phyloP scores from a whole-genome alignment of 1,140 invertebrate genomes.

The Meloidogyne floridensis region DNA sequence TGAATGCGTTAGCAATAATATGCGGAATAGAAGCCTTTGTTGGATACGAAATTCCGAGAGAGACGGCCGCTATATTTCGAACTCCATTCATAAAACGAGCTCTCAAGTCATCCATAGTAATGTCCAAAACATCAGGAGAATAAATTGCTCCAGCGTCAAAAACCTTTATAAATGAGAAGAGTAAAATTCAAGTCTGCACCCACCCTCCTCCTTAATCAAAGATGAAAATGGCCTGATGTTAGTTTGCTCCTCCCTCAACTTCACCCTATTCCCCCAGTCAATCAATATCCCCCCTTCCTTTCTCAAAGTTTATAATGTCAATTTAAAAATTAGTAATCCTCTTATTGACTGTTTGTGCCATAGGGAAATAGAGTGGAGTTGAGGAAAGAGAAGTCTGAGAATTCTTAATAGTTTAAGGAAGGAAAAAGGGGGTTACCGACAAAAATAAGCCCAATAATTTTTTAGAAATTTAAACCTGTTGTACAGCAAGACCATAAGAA shows the following conservation, averaged over 20 bases:
- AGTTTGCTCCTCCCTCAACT: no score
- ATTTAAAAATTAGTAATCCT: no score
- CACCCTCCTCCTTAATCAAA: no score
- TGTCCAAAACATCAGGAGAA: constrained; percentile 92
- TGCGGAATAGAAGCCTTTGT: constrained; percentile 94
- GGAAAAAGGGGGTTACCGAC: no score
- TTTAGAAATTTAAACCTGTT: constrained; percentile 58
- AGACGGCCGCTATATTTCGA: constrained; percentile 88
- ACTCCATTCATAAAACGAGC: constrained; percentile 84
- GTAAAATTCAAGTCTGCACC: background rate
- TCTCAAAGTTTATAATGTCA: no score
- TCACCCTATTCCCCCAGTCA: no score
- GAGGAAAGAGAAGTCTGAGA: no score
- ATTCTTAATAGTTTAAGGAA: no score
- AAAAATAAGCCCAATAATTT: background rate
- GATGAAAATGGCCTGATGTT: no score
- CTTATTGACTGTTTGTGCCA: no score
- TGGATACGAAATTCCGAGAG: constrained; percentile 89
- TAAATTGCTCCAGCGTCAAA: constrained; percentile 98
- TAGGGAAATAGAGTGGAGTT: no score
- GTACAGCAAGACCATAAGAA: constrained; percentile 91
- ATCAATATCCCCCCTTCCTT: no score
- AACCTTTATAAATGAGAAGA: constrained; percentile 70
- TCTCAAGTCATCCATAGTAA: constrained; percentile 91
- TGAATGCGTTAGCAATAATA: constrained; percentile 95